Base-by-base conservation (phyloP, 1,140 invertebrate genomes). In the Tigriopus japonicus region DNA sequence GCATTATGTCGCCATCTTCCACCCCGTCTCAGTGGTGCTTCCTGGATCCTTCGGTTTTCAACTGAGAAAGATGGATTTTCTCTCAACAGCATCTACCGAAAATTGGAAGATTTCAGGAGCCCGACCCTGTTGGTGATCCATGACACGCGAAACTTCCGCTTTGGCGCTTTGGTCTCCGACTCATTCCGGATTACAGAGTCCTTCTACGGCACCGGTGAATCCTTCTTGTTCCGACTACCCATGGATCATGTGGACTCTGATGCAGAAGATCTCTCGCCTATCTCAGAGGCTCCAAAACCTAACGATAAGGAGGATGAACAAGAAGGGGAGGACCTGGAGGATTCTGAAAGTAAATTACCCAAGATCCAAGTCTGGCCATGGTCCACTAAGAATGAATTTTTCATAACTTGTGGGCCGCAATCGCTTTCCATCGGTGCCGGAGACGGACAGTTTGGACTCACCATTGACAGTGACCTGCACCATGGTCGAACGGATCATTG, bases 161-260 rank as follows among this genome's bases (percentile, higher is more conserved):
- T 54, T 13, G 52, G 52, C n/a, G 52, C 52, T 6, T 28, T 54
- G n/a, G 52, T 89, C 52, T 93, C 91, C n/a, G 86, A 85, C 71
- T 80, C 87, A 24, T 73, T 97, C 40, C 85, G 85, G 69, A 82
- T 87, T 23, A 90, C 86, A 49, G 94, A 99, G 68, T 86, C 92
- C 71, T 99, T 98, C 71, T 98, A 97, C 73, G 95, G 95, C 62
- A 98, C 91, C 9, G 95, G 95, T 28, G 93, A 98, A 72, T 94
- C 91, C 21, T 82, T 95, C 65, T 79, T 98, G 53, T 96, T 88
- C 75, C 84, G 88, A 65, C 94, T 96, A 67, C 61, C 68, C 42
- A 35, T 35, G 9, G 28, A 9, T 5, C 3, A 35, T 3, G 28
- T 9, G 28, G 28, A 35, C 28, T 35, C 28, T 35, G 28, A 35